Base-by-base conservation (phyloP, 2,888 invertebrate genomes). In the Caenorhabditis sp. region DNA sequence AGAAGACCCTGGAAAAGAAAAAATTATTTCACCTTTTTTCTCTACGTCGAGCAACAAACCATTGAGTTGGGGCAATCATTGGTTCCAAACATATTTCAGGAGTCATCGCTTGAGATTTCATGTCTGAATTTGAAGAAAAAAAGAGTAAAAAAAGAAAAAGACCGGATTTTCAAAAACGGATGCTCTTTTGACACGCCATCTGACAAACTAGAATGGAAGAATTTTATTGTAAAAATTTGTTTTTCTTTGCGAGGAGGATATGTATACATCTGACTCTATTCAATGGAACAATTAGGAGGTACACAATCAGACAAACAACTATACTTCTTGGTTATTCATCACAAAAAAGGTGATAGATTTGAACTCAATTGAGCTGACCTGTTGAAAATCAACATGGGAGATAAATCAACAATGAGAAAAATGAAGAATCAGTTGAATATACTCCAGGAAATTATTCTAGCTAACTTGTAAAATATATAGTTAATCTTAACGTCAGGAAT, bases 11-110 rank as follows among this genome's bases (percentile, higher is more conserved):
- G 36, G 4, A 61, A 61, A 43, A 50, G 4, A n/a, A n/a, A n/a
- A 7, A 21, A 23, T 53, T 2, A 21, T 21, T 53, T 21, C 21
- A 7, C 21, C 21, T n/a, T 5, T 20, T 53, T 20, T 20, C 12
- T 53, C 5, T 10, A 20, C 23, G 5, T n/a, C n/a, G n/a, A n/a
- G 21, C 2, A 10, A 5, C 54, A 8, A 14, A 74, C 74, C 75
- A 75, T 67, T 75, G 75, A 12, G 67, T 61, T 2, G 75, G 70
- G 3, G 60, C 60, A 7, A 75, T 70, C 27, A 75, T 59, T 0
- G 75, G 67, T 56, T 75, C 67, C 0, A 67, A 54, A 49, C 75
- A 74, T 20, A 38, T 2, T 43, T 17, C 43, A 43, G 43, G 43
- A 43, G 12, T 43, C 43, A 43, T 43, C 7, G 43, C 43, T 10